Evolutionary conservation across 1,140 invertebrate species (phyloP).

Genomic region (Lycorma delicatula): DNA sequence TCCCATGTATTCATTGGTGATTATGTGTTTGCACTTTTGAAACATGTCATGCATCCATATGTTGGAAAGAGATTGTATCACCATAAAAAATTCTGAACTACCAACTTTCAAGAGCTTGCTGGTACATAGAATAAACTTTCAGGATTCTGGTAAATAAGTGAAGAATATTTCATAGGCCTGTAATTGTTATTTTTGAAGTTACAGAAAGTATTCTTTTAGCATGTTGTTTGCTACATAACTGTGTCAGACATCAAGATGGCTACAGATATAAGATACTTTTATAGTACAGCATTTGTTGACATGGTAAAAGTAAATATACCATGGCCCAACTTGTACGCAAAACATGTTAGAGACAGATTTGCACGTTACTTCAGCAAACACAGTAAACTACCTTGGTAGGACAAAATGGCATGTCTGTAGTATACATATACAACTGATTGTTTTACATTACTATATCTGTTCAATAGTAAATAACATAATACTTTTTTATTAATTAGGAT

Average conservation of each 20-base stretch:
- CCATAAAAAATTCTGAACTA: too few species aligned
- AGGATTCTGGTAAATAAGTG: constrained; percentile 37
- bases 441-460: too few species aligned
- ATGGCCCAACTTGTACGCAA: neutral
- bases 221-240: constrained; percentile 36
- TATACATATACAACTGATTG: too few species aligned
- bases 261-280: constrained; percentile 30
- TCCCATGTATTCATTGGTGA: constrained; percentile 37
- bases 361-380: neutral
- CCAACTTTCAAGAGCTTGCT: too few species aligned
- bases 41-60: constrained; percentile 36
- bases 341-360: constrained; percentile 5
- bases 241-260: constrained; percentile 32
- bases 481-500: too few species aligned
- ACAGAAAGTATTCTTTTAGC: constrained; percentile 31
- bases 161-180: constrained; percentile 34
- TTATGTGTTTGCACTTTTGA: constrained; percentile 36
- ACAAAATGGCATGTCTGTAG: neutral
- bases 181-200: constrained; percentile 30
- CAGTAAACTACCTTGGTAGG: constrained; percentile 1
- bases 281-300: neutral
- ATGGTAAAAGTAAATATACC: neutral
- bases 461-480: too few species aligned
- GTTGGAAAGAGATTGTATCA: too few species aligned
- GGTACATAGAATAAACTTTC: constrained; percentile 38